A percentile compares a stretch with the other conserved stretches of the same genome.
Evolutionary conservation across 1,140 invertebrate species (phyloP).

Genomic region (Popillia japonica): DNA sequence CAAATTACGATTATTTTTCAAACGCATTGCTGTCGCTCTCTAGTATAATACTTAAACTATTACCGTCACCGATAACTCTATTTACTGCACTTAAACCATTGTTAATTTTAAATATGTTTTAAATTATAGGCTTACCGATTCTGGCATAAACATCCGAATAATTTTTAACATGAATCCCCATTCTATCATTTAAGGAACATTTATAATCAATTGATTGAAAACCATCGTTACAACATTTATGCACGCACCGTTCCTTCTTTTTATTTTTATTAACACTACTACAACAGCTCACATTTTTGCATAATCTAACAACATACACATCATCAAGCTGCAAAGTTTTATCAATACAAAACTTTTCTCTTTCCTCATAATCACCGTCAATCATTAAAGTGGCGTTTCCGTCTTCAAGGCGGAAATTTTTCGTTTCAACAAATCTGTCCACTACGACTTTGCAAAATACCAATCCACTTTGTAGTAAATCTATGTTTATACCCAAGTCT

Average conservation of each 20-base stretch:
- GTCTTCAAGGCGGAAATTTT: neutral
- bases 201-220: neutral
- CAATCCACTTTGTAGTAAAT: neutral
- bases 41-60: no score
- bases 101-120: no score
- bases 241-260: neutral
- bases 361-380: neutral
- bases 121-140: no score
- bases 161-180: neutral
- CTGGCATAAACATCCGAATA: neutral
- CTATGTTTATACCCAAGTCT: neutral
- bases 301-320: no score
- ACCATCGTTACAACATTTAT: conserved; percentile 4
- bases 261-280: neutral
- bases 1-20: no score
- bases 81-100: no score
- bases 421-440: no score
- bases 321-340: neutral
- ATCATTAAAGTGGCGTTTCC: neutral
- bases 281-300: neutral
- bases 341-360: neutral
- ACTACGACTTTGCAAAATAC: neutral
- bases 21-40: no score
- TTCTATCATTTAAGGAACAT: neutral
- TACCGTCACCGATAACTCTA: no score